Evolutionary conservation across 1,140 invertebrate genomes (phyloP), one percentile per base, ranked within the genome.

Genomic region (honey bee (Apis mellifera)): DNA sequence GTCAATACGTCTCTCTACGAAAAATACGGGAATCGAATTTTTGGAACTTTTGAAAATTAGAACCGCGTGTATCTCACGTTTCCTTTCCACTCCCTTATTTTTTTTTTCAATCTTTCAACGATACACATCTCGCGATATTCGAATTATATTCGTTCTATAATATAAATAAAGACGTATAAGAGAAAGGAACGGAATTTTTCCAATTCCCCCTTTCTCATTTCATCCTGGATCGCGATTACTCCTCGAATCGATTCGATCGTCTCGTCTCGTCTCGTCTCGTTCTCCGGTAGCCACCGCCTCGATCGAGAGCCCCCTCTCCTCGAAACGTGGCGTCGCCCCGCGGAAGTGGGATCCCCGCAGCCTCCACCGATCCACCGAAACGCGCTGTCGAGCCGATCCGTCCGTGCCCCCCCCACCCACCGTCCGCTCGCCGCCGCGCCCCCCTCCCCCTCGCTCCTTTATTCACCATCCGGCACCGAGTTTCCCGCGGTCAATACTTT

Each of bases 1-100:
- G 87, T 90, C 93, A 90, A 94, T 93, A 93, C 90, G 87, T 92
- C 86, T 89, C n/a, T n/a, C n/a, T n/a, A n/a, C 77, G 84, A 88
- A 83, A 78, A 83, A 84, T 84, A 89, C 66, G 77, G 82, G 82
- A 83, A 87, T 85, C 85, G 81, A 86, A 90, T 89, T 82, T 89
- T 87, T 71, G 23, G 65, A 74, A 75, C 64, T 42, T n/a, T n/a
- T n/a, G 72, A 64, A 85, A 79, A 90, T 91, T 90, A 82, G 78
- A 81, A 89, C 84, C 90, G 90, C 71, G 86, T 87, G 89, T 87
- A 83, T 79, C 50, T 79, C 60, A 52, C 19, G 17, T 9, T 62
- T 50, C 48, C 74, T 26, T 52, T n/a, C n/a, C n/a, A n/a, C n/a
- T n/a, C n/a, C n/a, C n/a, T n/a, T n/a, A n/a, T n/a, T n/a, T n/a